These are phyloP conservation scores for Drosophila longiperda DNA, from an alignment of 2,888 invertebrate genomes.

Conservation along the genomic window DNA sequence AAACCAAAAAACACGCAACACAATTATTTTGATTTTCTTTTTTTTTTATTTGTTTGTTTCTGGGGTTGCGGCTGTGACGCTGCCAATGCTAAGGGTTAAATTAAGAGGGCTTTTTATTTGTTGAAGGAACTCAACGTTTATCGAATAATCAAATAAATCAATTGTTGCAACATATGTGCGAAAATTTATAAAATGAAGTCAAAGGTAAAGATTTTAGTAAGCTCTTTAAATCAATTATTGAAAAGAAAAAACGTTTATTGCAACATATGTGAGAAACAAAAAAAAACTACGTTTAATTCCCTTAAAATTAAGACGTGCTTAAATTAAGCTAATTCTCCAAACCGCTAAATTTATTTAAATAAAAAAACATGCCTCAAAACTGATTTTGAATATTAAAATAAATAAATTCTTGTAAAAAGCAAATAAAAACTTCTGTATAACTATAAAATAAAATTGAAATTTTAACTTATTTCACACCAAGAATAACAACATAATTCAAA, in stretches of 20 bases:
- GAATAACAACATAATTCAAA: not conserved
- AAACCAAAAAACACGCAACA: slow-evolving; percentile 35
- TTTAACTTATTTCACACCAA: not conserved
- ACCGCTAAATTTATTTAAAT: too few relatives aligned
- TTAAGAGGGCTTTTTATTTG: not conserved
- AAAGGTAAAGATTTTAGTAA: not conserved
- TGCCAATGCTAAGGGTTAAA: slow-evolving; percentile 57
- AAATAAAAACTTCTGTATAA: not conserved
- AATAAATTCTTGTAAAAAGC: not conserved
- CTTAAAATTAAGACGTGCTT: not conserved
- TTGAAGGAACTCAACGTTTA: slow-evolving; percentile 33
- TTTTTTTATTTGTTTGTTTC: not conserved
- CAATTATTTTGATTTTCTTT: slow-evolving; percentile 6
- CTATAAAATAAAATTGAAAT: not conserved
- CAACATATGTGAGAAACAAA: not conserved
- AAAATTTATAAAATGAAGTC: not conserved
- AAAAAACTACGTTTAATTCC: not conserved
- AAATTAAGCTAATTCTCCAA: not conserved
- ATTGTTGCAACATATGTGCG: slow-evolving; percentile 52
- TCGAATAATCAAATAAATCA: slow-evolving; percentile 56
- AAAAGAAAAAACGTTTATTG: not conserved
- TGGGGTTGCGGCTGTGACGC: slow-evolving; percentile 44
- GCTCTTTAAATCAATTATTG: not conserved
- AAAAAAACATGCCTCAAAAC: not conserved
- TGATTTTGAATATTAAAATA: not conserved